Conservation (phyloP, 2,113 vertebrate species). For the Solenodon paradoxus region DNA sequence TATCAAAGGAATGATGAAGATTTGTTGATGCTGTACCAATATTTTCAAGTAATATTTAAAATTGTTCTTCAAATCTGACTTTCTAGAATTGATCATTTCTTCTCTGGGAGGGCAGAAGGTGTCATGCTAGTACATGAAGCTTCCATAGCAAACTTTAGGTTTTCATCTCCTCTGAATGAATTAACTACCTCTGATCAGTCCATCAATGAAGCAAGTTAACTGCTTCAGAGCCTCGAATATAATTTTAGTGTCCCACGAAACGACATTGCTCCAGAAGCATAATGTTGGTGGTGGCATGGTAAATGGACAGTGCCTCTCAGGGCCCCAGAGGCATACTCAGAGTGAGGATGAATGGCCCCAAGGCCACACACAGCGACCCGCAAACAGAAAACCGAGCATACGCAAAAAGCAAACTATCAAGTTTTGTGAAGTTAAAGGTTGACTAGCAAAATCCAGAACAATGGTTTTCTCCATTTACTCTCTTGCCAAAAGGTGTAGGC, state of each 20-base stretch:
- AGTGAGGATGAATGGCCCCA: neutral
- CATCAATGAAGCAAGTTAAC: neutral
- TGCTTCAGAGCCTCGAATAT: neutral
- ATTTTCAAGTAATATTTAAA: slow-evolving; percentile 9
- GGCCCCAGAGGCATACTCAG: accelerated
- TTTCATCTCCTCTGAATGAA: neutral
- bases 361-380: accelerated
- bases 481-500: neutral
- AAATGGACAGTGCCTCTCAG: neutral
- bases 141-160: neutral
- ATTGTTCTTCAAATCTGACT: neutral
- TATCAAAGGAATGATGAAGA: slow-evolving; percentile 12
- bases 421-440: neutral
- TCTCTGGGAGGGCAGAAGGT: neutral
- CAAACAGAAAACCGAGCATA: neutral
- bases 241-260: neutral
- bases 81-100: neutral
- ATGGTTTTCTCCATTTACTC: neutral
- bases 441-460: neutral
- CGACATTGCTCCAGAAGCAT: neutral
- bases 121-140: neutral
- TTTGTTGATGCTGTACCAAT: neutral
- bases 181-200: neutral
- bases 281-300: no score
- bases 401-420: neutral